A percentile compares a stretch with the other conserved stretches of the same genome.
Conservation (phyloP, 2,113 vertebrate genomes). For the Epinephelus lanceolatus region DNA sequence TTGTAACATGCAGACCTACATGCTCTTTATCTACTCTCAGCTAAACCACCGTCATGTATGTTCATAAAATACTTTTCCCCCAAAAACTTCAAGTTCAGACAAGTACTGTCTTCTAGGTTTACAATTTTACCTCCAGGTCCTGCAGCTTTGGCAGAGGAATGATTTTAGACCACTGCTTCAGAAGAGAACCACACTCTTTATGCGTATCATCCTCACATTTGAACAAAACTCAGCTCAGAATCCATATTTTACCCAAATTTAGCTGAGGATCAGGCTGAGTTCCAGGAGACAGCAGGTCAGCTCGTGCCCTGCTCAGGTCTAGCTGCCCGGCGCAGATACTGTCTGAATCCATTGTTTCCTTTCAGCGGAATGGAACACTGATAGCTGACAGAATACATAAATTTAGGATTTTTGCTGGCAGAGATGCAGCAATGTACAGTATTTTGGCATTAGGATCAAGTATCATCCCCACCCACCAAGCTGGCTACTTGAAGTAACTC, state of each 20-base stretch:
- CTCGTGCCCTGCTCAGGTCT: conserved; percentile 15
- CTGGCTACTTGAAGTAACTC: conserved; percentile 12
- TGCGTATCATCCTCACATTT: background rate
- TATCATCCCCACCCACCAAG: conserved; percentile 42
- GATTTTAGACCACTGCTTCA: conserved; percentile 23
- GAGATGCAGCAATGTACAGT: conserved; percentile 43
- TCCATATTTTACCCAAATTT: background rate
- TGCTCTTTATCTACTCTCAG: conserved; percentile 30
- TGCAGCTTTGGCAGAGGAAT: conserved; percentile 68
- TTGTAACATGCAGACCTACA: conserved; percentile 9
- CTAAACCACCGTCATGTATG: conserved; percentile 66
- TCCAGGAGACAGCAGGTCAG: conserved; percentile 11
- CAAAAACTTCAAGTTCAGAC: conserved; percentile 82
- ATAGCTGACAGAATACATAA: conserved; percentile 58
- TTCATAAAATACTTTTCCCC: conserved; percentile 33
- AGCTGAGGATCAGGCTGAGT: background rate
- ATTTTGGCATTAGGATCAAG: conserved; percentile 39
- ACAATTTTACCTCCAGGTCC: conserved; percentile 80
- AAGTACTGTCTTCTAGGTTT: conserved; percentile 76
- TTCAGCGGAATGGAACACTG: conserved; percentile 60
- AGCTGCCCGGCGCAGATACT: conserved; percentile 34
- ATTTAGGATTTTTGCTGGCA: conserved; percentile 49
- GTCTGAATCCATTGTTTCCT: conserved; percentile 56
- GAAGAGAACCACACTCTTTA: background rate
- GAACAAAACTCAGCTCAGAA: background rate